phyloP scores from a whole-genome alignment of 2,888 invertebrate species.

The Callyntrura guangdongensis region DNA sequence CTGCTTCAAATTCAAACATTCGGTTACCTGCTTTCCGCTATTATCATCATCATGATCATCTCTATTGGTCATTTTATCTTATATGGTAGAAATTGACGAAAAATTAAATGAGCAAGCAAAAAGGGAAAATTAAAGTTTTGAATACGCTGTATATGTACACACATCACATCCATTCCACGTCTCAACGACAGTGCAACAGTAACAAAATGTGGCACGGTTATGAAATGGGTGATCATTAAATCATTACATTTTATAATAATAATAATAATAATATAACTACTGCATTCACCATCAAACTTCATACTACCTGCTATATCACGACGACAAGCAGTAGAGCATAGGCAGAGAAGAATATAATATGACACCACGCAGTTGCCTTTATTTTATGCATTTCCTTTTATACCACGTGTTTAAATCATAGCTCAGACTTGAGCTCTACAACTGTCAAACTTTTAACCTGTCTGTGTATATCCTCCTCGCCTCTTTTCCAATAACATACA shows the following conservation, averaged over 20 bases:
- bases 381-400: conserved; percentile 9
- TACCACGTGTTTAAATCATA: not conserved
- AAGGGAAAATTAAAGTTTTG: conserved; percentile 55
- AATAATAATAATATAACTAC: conserved; percentile 30
- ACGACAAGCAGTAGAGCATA: not conserved
- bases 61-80: conserved; percentile 45
- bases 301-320: not conserved
- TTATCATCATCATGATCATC: conserved; percentile 25
- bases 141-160: not conserved
- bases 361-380: not conserved
- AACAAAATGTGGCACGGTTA: conserved; percentile 16
- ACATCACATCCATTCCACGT: not conserved
- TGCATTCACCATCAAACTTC: conserved; percentile 30
- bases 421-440: not conserved
- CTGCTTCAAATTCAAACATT: not conserved
- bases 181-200: conserved; percentile 35
- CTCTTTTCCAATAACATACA: conserved; percentile 32
- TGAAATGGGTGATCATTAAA: conserved; percentile 67
- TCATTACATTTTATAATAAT: conserved; percentile 48
- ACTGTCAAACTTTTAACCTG: conserved; percentile 27
- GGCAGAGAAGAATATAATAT: not conserved
- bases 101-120: conserved; percentile 47
- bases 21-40: not conserved
- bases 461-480: not conserved
- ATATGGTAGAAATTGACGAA: conserved; percentile 34